phyloP scores from a whole-genome alignment of 2,797 vertebrate species.

The Petrocephalus schoutedeni region DNA sequence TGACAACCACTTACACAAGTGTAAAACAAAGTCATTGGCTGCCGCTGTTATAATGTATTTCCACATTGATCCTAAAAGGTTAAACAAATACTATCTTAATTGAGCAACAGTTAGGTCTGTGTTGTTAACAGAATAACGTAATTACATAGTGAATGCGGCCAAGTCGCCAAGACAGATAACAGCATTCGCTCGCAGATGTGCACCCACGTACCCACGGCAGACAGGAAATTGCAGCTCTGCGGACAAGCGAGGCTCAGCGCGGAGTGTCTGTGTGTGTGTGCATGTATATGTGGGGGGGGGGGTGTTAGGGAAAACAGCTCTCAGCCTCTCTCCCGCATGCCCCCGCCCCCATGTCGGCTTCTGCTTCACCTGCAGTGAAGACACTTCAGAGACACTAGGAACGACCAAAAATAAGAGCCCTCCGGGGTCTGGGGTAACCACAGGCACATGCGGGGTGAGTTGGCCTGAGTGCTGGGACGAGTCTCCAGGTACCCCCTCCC shows the following conservation, averaged over 20 bases:
- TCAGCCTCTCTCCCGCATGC: not conserved
- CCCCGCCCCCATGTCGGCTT: not conserved
- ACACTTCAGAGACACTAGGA: not conserved
- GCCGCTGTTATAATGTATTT: not conserved
- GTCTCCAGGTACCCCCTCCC: not conserved
- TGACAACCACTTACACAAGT: not conserved
- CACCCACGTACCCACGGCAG: not conserved
- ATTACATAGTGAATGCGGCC: not conserved
- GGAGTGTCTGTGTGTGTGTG: not conserved
- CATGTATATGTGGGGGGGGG: not conserved
- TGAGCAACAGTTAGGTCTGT: slow-evolving; percentile 1
- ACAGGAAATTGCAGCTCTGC: slow-evolving; percentile 11
- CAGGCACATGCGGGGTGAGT: not conserved
- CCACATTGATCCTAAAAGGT: not conserved
- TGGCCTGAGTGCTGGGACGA: not conserved
- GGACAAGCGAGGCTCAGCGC: not conserved
- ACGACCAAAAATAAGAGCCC: not conserved
- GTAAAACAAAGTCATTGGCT: not conserved
- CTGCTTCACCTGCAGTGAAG: not conserved
- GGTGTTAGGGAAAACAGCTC: not conserved
- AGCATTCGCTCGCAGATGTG: not conserved
- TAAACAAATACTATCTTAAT: slow-evolving; percentile 7
- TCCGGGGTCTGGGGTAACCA: not conserved
- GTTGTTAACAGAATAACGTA: not conserved
- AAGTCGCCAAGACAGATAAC: not conserved